Percentiles rank a stretch among this genome's conserved stretches.
Evolutionary conservation across 2,888 invertebrate species (phyloP).

Genomic region (Oscheius sp.): DNA sequence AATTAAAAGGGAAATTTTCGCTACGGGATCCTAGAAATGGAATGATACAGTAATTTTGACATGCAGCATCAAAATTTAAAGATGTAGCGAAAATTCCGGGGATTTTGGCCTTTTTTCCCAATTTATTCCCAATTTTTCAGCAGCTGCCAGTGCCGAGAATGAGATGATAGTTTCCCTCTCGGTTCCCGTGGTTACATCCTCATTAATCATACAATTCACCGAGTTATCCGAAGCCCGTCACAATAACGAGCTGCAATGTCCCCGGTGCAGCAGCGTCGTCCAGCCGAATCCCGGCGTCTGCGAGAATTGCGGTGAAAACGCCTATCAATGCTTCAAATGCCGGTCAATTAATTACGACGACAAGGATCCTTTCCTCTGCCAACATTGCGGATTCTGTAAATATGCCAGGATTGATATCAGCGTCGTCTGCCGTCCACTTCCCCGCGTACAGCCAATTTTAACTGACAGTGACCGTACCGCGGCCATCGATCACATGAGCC

Average conservation of each 20-base stretch:
- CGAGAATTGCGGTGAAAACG: conserved; percentile 96
- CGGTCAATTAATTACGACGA: conserved; percentile 98
- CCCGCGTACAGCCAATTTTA: conserved; percentile 94
- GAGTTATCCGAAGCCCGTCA: conserved; percentile 96
- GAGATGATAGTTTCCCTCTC: conserved; percentile 46
- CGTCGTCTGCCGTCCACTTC: conserved; percentile 88
- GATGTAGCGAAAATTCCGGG: background rate
- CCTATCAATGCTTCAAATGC: conserved; percentile 98
- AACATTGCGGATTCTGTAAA: conserved; percentile 98
- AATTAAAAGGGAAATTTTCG: too few species aligned
- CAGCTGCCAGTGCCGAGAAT: conserved; percentile 19
- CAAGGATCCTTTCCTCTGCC: conserved; percentile 97
- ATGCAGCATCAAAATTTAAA: background rate
- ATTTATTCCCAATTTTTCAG: background rate
- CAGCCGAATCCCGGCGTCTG: conserved; percentile 97
- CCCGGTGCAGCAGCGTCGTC: conserved; percentile 88
- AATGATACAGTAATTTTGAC: background rate
- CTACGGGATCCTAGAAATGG: background rate
- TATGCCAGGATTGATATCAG: conserved; percentile 98
- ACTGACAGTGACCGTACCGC: conserved; percentile 93
- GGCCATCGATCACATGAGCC: conserved; percentile 82
- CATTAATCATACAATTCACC: conserved; percentile 96
- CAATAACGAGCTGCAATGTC: conserved; percentile 77
- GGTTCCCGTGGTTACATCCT: conserved; percentile 91
- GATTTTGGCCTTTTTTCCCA: too few species aligned